Conservation (phyloP, 2,113 vertebrate genomes). For the Perca fluviatilis region DNA sequence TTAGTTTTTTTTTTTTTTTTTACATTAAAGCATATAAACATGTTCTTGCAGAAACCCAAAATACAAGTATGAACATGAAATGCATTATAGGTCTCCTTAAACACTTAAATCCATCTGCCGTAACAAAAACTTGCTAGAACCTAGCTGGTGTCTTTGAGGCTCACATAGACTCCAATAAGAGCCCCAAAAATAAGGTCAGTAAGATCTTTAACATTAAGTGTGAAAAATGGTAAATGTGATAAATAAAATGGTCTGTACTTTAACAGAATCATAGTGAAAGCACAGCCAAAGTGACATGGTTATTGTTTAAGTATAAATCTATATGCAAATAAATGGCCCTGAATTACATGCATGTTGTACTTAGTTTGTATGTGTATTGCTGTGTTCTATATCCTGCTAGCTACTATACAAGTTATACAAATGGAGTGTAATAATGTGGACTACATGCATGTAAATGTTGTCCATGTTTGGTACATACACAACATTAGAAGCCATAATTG, state of each 20-base stretch:
- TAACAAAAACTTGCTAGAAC: neutral
- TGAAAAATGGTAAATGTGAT: neutral
- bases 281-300: neutral
- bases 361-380: neutral
- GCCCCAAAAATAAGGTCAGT: neutral
- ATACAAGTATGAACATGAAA: no score
- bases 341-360: neutral
- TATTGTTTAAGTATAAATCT: neutral
- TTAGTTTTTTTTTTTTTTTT: no score
- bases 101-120: neutral
- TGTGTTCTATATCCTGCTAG: neutral
- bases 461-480: conserved; percentile 22
- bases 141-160: neutral
- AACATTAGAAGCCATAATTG: conserved; percentile 6
- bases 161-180: neutral
- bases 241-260: neutral
- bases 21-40: no score
- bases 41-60: no score
- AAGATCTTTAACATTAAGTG: neutral
- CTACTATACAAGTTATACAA: neutral
- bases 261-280: neutral
- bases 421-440: neutral
- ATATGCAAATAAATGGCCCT: neutral
- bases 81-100: no score
- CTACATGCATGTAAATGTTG: conserved; percentile 1